Evolutionary conservation across 2,797 vertebrate species (phyloP), one percentile per base, ranked within the genome.

Genomic region (Molothrus ater): DNA sequence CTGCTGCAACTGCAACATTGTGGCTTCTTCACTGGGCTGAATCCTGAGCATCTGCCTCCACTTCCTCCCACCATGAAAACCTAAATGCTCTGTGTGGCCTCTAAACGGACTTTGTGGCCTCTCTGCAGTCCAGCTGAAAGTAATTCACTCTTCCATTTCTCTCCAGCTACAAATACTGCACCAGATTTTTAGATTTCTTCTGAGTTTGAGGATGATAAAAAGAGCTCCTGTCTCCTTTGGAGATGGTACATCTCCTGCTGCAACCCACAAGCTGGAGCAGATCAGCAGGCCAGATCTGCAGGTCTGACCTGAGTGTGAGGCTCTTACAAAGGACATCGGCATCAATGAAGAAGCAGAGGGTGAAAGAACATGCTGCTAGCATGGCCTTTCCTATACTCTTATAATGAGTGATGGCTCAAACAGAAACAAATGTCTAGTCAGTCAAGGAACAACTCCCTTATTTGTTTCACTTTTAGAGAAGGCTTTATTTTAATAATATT

Each of bases 11-110:
- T 93, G 56, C 47, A 72, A 8, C 24, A 11, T 88, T 95, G 93
- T 92, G 95, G 93, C 88, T 81, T 91, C 94, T 92, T 86, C 88
- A 45, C 83, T 69, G 63, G 90, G 65, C 81, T 96, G 92, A 75
- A 86, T 75, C 78, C 82, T 92, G 88, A 82, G 90, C 86, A 84
- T 56, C 91, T 17, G 28, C 34, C 48, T 48, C 57, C 57, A 31
- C 21, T 42, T 71, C 34, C 17, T 60, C 54, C 53, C 31, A 17
- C 86, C 72, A 50, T 86, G 88, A 90, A 96, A 87, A 86, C 79
- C 69, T 93, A 87, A 92, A 88, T 17, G 31, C 73, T 76, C 31
- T 48, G 60, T n/a, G 20, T 22, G 53, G 20, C 20, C 53, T 56
- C 53, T n/a, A n/a, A n/a, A n/a, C 15, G 29, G 32, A 71, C 9